Percentiles rank a stretch among this genome's conserved stretches.
Evolutionary conservation across 2,888 invertebrate species (phyloP).

Genomic region (Clitarchus hookeri): DNA sequence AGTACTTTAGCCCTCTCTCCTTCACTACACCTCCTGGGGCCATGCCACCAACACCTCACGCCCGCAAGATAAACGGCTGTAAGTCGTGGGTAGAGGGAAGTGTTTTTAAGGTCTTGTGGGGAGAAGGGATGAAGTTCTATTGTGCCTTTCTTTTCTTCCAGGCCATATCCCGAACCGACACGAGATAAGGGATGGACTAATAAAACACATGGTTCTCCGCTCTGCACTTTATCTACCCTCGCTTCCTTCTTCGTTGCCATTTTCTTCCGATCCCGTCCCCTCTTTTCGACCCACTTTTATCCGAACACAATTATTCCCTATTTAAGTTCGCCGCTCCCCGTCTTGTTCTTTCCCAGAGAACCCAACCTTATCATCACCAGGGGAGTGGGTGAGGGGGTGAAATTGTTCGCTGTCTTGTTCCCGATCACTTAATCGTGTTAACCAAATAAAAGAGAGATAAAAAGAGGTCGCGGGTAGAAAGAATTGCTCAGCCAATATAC

Average conservation of each 20-base stretch:
- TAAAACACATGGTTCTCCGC: constrained; percentile 8
- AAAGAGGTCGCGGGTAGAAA: too few species aligned
- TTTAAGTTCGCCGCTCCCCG: background rate
- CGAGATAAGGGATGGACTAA: background rate
- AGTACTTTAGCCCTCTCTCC: background rate
- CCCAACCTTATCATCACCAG: background rate
- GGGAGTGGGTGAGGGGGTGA: background rate
- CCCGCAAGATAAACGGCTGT: background rate
- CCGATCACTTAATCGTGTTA: too few species aligned
- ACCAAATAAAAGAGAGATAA: too few species aligned
- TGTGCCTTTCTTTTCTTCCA: background rate
- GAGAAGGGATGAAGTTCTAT: background rate
- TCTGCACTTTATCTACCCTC: constrained; percentile 1
- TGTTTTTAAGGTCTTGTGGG: constrained; percentile 14
- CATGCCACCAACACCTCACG: background rate
- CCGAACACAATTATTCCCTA: constrained; percentile 2
- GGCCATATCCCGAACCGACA: background rate
- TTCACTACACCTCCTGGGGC: background rate
- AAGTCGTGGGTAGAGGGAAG: background rate
- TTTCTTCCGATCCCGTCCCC: background rate
- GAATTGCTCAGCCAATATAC: too few species aligned
- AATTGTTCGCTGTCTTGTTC: background rate
- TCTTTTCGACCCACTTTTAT: background rate
- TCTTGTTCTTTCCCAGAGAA: background rate
- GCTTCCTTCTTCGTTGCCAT: background rate